phyloP scores from a whole-genome alignment of 2,113 vertebrate genomes.

The Gopherus flavomarginatus region DNA sequence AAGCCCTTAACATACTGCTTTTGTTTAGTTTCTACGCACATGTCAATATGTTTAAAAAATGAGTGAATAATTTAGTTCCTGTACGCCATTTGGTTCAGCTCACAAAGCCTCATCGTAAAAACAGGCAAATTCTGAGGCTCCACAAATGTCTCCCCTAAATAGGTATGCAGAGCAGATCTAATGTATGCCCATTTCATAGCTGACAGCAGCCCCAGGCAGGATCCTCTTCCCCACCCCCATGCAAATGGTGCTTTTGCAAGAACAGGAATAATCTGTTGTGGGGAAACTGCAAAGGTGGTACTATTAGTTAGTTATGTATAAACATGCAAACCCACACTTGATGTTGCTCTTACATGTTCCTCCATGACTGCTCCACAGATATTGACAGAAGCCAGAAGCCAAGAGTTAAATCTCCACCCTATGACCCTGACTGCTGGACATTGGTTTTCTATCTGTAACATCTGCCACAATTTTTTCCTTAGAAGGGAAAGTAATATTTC shows the following conservation, averaged over 20 bases:
- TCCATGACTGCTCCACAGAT: background rate
- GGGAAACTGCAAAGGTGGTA: background rate
- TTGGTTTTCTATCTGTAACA: background rate
- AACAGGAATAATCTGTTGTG: background rate
- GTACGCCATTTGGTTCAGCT: background rate
- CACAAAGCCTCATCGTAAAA: background rate
- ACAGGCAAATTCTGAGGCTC: background rate
- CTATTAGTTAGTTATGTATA: background rate
- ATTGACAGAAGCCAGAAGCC: background rate
- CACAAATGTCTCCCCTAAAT: background rate
- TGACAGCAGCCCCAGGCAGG: background rate
- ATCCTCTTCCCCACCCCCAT: background rate
- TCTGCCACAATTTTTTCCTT: background rate
- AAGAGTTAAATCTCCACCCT: rapidly evolving
- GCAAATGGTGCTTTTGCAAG: background rate
- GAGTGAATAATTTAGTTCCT: slow-evolving; percentile 1
- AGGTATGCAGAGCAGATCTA: background rate
- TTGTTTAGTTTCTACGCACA: background rate
- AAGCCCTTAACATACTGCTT: background rate
- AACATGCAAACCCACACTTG: rapidly evolving
- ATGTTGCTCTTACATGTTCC: background rate
- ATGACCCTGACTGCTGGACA: background rate
- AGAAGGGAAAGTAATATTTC: background rate
- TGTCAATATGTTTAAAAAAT: background rate
- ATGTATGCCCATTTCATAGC: background rate